A percentile compares a stretch with the other conserved stretches of the same genome.
Conservation (phyloP, 64 coral and sea anemone genomes). For the Montipora foliosa region DNA sequence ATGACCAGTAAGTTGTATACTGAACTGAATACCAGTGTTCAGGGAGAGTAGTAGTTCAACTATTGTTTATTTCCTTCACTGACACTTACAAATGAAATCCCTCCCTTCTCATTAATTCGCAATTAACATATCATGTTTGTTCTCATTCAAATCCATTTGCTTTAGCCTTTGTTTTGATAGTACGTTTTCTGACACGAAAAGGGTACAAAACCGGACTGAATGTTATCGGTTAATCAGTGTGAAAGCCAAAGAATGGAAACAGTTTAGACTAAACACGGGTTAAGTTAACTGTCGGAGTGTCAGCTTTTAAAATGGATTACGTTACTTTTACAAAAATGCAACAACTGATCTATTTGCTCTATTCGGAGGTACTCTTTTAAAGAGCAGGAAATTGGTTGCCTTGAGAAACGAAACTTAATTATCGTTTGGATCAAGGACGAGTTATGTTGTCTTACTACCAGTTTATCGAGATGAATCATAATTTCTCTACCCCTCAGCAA, state of each 20-base stretch:
- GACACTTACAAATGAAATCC: not conserved
- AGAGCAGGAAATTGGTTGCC: not conserved
- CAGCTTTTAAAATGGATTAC: constrained; percentile 4
- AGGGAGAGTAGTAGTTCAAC: not conserved
- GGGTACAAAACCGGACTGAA: not conserved
- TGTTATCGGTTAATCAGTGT: constrained; percentile 37
- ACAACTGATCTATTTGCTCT: not conserved
- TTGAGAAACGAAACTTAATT: not conserved
- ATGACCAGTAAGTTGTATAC: not conserved
- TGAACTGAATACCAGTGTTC: not conserved
- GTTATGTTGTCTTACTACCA: not conserved
- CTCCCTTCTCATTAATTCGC: not conserved
- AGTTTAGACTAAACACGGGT: constrained; percentile 32
- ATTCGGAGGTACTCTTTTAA: not conserved
- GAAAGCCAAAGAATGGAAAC: constrained; percentile 25
- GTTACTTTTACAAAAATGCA: not conserved
- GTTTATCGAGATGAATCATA: not conserved
- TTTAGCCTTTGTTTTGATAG: not conserved
- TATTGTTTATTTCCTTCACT: not conserved
- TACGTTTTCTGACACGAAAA: not conserved
- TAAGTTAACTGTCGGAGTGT: not conserved
- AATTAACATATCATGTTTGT: constrained; percentile 1
- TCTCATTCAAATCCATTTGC: constrained; percentile 1
- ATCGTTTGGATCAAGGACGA: not conserved
- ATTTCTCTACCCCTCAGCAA: too few relatives aligned